Evolutionary conservation across 2,113 vertebrate genomes (phyloP).

Genomic region (Calyptomena viridis): DNA sequence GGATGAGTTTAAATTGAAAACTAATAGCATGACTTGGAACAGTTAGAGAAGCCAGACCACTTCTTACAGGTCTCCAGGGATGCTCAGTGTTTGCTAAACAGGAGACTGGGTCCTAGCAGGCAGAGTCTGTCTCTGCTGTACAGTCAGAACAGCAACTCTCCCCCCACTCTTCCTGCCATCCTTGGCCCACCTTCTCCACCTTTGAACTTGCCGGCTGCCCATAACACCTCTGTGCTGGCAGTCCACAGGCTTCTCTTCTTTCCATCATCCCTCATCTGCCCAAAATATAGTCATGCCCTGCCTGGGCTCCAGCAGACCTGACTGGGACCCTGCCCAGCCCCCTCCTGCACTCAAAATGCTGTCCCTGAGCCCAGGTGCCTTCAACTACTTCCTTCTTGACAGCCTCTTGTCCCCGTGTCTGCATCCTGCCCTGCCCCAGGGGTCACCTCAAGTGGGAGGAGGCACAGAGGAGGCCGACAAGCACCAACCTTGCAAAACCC

Average conservation of each 20-base stretch:
- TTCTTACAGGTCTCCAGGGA: neutral
- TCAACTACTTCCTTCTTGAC: neutral
- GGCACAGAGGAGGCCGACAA: neutral
- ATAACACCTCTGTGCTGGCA: neutral
- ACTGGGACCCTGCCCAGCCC: neutral
- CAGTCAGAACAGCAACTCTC: fast-evolving
- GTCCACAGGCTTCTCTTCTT: neutral
- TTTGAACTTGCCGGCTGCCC: neutral
- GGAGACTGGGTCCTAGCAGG: neutral
- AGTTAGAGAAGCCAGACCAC: neutral
- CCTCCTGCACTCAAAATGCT: fast-evolving
- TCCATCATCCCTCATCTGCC: neutral
- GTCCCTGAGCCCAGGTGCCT: fast-evolving
- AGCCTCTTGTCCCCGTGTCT: fast-evolving
- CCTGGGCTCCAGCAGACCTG: neutral
- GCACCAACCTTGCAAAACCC: neutral
- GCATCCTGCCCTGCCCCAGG: neutral
- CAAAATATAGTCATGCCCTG: neutral
- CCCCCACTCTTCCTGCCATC: neutral
- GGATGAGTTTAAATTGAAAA: neutral
- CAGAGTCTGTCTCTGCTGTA: neutral
- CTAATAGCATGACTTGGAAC: neutral
- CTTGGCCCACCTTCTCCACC: neutral
- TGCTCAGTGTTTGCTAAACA: neutral
- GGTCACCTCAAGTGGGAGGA: neutral